Conservation (phyloP, 1,140 invertebrate species). For the Oppia nitens region DNA sequence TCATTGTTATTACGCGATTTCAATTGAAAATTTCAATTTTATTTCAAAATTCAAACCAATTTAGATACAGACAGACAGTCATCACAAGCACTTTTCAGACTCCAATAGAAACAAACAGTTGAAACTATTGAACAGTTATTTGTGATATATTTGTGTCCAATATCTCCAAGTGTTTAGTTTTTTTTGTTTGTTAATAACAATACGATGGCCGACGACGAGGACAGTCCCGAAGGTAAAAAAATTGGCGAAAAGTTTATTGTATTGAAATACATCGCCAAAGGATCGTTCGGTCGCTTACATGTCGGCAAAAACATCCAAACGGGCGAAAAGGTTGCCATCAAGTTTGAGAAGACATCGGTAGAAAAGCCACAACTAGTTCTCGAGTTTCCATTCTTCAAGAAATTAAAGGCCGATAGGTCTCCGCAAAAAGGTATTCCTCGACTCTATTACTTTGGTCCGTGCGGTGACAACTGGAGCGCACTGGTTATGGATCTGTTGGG, state of each 20-base stretch:
- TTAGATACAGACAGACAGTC: no score
- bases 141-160: no score
- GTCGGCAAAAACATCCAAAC: neutral
- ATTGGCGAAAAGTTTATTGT: neutral
- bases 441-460: constrained; percentile 7
- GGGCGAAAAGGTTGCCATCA: neutral
- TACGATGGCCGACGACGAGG: no score
- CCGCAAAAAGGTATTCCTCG: neutral
- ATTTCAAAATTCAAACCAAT: no score
- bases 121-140: no score
- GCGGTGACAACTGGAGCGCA: constrained; percentile 2
- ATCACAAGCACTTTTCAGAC: no score
- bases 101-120: no score
- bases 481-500: constrained; percentile 24
- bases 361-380: neutral
- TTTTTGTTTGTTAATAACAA: no score
- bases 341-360: neutral
- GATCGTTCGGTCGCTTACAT: neutral
- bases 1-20: no score
- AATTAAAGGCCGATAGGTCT: neutral
- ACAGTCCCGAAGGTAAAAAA: neutral
- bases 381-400: neutral
- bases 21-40: no score
- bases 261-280: neutral
- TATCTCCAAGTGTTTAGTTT: no score